These are phyloP conservation scores for Drosophila pseudotalamancana DNA, from an alignment of 2,888 invertebrate species.

Conservation along the genomic window DNA sequence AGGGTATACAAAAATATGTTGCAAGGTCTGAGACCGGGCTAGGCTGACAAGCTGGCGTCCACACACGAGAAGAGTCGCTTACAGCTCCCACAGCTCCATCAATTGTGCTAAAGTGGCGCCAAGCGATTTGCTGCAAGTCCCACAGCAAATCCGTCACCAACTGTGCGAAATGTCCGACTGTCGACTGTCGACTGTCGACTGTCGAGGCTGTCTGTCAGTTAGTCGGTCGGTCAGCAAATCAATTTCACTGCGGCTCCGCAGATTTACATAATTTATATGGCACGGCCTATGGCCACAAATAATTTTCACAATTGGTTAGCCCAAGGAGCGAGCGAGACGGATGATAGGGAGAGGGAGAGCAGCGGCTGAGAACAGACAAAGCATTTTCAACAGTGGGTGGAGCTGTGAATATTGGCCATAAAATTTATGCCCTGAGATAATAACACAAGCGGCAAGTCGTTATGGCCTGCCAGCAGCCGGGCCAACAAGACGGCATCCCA, in stretches of 20 bases:
- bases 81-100: conserved; percentile 34
- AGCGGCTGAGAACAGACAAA: conserved; percentile 48
- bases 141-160: conserved; percentile 43
- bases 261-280: conserved; percentile 54
- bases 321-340: conserved; percentile 6
- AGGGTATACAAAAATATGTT: too few species aligned
- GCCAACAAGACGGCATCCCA: conserved; percentile 12
- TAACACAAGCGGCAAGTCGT: conserved; percentile 79
- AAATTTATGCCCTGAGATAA: conserved; percentile 79
- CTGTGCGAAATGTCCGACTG: conserved; percentile 39
- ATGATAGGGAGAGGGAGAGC: not conserved
- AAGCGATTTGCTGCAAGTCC: conserved; percentile 12
- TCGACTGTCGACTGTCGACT: too few species aligned
- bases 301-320: conserved; percentile 66
- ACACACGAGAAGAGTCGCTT: not conserved
- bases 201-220: not conserved
- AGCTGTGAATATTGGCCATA: conserved; percentile 81
- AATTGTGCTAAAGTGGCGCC: conserved; percentile 54
- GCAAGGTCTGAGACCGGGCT: not conserved
- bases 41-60: not conserved
- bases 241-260: conserved; percentile 37
- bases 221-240: conserved; percentile 37
- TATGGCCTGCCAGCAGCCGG: conserved; percentile 43
- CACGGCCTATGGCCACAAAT: conserved; percentile 65
- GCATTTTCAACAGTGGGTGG: conserved; percentile 81